These are phyloP conservation scores for Gopherus evgoodei DNA, from an alignment of 2,113 vertebrate species.

Conservation along the genomic window DNA sequence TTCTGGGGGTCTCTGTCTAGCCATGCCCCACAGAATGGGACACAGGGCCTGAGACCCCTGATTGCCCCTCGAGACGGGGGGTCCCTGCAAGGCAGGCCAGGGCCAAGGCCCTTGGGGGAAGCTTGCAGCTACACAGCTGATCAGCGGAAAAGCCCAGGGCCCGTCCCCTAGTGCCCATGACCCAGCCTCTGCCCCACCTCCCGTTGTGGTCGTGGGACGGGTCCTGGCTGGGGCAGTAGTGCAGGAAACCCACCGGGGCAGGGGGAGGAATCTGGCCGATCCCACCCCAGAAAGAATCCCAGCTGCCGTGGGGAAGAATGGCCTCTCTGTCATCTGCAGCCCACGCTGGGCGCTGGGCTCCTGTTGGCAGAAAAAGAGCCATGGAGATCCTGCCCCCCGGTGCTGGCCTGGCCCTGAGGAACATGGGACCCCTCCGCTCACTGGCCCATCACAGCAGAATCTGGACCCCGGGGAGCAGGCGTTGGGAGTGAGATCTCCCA, in stretches of 20 bases:
- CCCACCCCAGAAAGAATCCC: not conserved
- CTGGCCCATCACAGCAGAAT: not conserved
- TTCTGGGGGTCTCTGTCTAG: not conserved
- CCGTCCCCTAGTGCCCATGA: not conserved
- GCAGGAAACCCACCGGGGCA: not conserved
- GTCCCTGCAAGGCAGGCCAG: not conserved
- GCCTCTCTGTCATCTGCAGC: not conserved
- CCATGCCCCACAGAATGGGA: not conserved
- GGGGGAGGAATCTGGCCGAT: not conserved
- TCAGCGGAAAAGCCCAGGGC: not conserved
- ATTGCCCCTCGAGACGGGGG: not conserved
- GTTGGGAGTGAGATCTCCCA: not conserved
- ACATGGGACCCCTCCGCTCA: not conserved
- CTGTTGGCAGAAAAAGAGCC: not conserved
- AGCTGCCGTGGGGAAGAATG: not conserved
- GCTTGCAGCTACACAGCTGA: not conserved
- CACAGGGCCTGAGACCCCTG: not conserved
- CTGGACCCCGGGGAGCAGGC: not conserved
- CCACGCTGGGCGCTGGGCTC: not conserved
- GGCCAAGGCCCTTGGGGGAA: not conserved
- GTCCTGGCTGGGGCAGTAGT: not conserved
- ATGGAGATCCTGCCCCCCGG: not conserved
- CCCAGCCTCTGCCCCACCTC: not conserved
- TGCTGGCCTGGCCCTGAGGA: not conserved
- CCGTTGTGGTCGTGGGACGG: not conserved